These are phyloP conservation scores for Equus quagga DNA, from an alignment of 2,113 vertebrate genomes.

Conservation along the genomic window DNA sequence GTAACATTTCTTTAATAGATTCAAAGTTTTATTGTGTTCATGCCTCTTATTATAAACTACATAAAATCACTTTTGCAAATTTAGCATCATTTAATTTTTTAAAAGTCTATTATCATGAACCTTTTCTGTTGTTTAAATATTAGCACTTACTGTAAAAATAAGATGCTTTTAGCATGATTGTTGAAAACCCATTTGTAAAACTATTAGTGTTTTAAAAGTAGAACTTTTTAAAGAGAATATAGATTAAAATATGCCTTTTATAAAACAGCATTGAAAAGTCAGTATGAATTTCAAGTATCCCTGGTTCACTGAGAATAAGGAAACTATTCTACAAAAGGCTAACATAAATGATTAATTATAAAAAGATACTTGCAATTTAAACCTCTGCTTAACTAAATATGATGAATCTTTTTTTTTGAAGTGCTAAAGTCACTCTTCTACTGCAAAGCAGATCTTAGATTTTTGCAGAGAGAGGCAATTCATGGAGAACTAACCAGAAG, in stretches of 20 bases:
- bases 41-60: background rate
- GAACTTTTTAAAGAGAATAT: background rate
- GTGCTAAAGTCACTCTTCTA: background rate
- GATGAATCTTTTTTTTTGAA: background rate
- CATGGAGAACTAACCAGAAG: background rate
- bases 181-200: background rate
- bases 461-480: background rate
- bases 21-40: background rate
- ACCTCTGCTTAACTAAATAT: too few species aligned
- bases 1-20: background rate
- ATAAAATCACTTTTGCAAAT: background rate
- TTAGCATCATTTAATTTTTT: background rate
- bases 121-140: background rate
- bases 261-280: background rate
- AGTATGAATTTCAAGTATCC: background rate
- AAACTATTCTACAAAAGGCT: background rate
- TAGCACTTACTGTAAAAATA: background rate
- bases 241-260: background rate
- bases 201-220: background rate
- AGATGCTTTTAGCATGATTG: background rate
- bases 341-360: background rate
- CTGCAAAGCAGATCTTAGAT: background rate
- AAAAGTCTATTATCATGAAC: background rate
- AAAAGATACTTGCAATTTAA: background rate
- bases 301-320: background rate